These are phyloP conservation scores for Mythimna pallens DNA, from an alignment of 2,888 invertebrate species.

Conservation along the genomic window DNA sequence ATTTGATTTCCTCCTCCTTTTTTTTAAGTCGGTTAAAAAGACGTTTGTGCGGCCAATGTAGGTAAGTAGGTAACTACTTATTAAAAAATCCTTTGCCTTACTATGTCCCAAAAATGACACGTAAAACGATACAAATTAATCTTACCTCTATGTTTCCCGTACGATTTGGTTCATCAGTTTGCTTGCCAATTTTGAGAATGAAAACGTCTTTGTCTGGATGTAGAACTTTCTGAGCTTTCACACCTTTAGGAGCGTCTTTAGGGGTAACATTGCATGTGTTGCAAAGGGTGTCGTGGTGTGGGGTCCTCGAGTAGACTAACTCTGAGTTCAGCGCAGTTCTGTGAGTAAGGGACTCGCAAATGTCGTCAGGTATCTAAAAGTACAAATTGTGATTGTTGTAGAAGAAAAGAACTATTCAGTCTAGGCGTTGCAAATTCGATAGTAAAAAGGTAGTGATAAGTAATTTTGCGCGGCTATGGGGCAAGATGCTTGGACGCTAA, in stretches of 20 bases:
- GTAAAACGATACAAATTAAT: background rate
- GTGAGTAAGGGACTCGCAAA: slow-evolving; percentile 83
- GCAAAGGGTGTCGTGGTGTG: slow-evolving; percentile 77
- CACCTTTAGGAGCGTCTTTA: slow-evolving; percentile 88
- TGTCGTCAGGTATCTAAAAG: slow-evolving; percentile 84
- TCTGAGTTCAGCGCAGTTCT: slow-evolving; percentile 83
- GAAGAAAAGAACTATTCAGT: too few relatives aligned
- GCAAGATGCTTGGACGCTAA: too few relatives aligned
- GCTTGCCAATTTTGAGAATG: slow-evolving; percentile 94
- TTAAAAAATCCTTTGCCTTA: background rate
- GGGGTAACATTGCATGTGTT: slow-evolving; percentile 87
- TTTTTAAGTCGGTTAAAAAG: too few relatives aligned
- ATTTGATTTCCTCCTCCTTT: too few relatives aligned
- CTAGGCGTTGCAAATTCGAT: background rate
- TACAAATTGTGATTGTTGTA: background rate
- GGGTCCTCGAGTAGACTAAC: slow-evolving; percentile 78
- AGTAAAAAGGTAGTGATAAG: background rate
- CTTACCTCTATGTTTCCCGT: slow-evolving; percentile 92
- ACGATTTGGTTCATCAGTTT: slow-evolving; percentile 90
- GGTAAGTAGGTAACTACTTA: too few relatives aligned
- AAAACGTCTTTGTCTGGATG: slow-evolving; percentile 94
- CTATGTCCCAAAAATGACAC: too few relatives aligned
- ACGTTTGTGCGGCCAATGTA: too few relatives aligned
- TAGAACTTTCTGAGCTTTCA: slow-evolving; percentile 90
- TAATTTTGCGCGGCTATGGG: too few relatives aligned